These are phyloP conservation scores for Pardosa pseudoannulata DNA, from an alignment of 2,888 invertebrate genomes.

Conservation along the genomic window DNA sequence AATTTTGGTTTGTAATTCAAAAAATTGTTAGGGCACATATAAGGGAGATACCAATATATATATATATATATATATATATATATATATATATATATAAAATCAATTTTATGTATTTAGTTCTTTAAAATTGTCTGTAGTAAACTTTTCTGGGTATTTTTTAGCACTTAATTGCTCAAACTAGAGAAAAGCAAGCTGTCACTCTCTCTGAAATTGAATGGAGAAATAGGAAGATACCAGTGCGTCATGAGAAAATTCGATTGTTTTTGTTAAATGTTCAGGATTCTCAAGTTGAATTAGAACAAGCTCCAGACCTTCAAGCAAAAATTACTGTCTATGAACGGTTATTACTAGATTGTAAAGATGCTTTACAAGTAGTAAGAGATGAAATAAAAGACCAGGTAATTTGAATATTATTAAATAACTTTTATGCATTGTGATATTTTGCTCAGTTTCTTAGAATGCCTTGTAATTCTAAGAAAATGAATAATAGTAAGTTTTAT, in stretches of 20 bases:
- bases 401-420: too few relatives aligned
- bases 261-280: constrained; percentile 89
- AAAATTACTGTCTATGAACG: constrained; percentile 93
- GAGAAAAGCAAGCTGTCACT: constrained; percentile 86
- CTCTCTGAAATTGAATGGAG: constrained; percentile 94
- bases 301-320: constrained; percentile 78
- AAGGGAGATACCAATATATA: too few relatives aligned
- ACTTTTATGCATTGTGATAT: too few relatives aligned
- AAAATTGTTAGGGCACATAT: too few relatives aligned
- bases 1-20: too few relatives aligned
- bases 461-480: too few relatives aligned
- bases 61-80: not conserved
- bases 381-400: constrained; percentile 83
- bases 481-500: too few relatives aligned
- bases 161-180: constrained; percentile 89
- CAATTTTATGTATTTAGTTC: too few relatives aligned
- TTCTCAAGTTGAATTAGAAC: constrained; percentile 77
- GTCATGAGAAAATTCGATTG: constrained; percentile 87
- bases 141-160: too few relatives aligned
- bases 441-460: too few relatives aligned
- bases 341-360: constrained; percentile 94
- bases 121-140: too few relatives aligned
- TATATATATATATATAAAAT: not conserved
- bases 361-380: constrained; percentile 90
- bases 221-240: constrained; percentile 88